phyloP scores from a whole-genome alignment of 2,888 invertebrate species.

The Phorcus lineatus region DNA sequence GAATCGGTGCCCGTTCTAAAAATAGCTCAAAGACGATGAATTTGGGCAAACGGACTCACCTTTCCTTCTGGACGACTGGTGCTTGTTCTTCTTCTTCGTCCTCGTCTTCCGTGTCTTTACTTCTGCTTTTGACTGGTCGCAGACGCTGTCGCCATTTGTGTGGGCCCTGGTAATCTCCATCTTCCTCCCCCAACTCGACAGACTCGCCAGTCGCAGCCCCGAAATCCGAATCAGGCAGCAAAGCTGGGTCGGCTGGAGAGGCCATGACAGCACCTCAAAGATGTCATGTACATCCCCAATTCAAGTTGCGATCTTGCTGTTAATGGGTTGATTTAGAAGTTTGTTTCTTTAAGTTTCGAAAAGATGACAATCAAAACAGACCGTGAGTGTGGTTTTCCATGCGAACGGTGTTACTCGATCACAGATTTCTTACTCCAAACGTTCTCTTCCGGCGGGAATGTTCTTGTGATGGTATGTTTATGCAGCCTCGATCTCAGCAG shows the following conservation, averaged over 20 bases:
- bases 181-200: background rate
- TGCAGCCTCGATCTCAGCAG: conserved; percentile 25
- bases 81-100: background rate
- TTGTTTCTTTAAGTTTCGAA: background rate
- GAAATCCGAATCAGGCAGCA: conserved; percentile 7
- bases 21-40: conserved; percentile 19
- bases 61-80: background rate
- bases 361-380: background rate
- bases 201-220: conserved; percentile 14
- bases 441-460: conserved; percentile 15
- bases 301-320: background rate
- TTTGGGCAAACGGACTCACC: background rate
- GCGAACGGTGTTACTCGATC: conserved; percentile 13
- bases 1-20: conserved; percentile 7
- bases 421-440: background rate
- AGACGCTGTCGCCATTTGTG: conserved; percentile 65
- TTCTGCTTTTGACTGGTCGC: conserved; percentile 48
- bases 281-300: conserved; percentile 18
- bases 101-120: conserved; percentile 2
- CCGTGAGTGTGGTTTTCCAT: background rate
- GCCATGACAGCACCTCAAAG: conserved; percentile 16
- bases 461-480: conserved; percentile 24
- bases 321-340: background rate
- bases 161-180: conserved; percentile 59
- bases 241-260: conserved; percentile 16